A percentile compares a stretch with the other conserved stretches of the same genome.
phyloP scores from a whole-genome alignment of 37 sponge, comb jelly and placozoan species.

The Bolinopsis microptera region DNA sequence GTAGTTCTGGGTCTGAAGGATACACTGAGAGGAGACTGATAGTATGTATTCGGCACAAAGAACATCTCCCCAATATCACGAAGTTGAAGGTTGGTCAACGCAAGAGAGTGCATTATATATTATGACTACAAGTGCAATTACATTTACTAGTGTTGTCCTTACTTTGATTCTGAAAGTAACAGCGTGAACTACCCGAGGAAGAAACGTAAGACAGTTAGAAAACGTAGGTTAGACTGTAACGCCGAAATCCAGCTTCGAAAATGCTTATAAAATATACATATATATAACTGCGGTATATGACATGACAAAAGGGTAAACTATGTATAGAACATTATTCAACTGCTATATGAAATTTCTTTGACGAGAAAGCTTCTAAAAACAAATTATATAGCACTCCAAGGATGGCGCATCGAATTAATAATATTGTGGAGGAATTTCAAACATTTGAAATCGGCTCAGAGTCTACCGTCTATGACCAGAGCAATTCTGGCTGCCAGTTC shows the following conservation, averaged over 20 bases:
- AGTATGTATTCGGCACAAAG: too few species aligned
- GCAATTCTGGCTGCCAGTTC: neutral
- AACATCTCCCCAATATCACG: too few species aligned
- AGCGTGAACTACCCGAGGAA: too few species aligned
- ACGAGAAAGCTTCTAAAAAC: neutral
- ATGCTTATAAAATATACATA: neutral
- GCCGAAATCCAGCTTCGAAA: neutral
- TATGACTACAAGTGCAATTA: too few species aligned
- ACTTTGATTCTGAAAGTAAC: too few species aligned
- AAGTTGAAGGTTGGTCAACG: too few species aligned
- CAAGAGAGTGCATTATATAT: too few species aligned
- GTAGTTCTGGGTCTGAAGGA: too few species aligned
- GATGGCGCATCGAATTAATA: neutral
- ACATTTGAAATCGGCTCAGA: neutral
- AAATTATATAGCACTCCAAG: neutral
- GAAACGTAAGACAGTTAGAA: too few species aligned
- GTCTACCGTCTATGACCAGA: slow-evolving; percentile 16
- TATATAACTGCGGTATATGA: neutral
- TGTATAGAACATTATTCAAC: neutral
- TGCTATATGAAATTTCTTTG: neutral
- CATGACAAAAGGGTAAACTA: neutral
- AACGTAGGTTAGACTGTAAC: neutral
- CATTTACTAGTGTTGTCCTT: too few species aligned
- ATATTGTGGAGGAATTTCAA: neutral
- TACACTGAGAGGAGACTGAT: too few species aligned